Evolutionary conservation across 2,797 vertebrate species (phyloP).

Genomic region (Malacoctenus gilli): DNA sequence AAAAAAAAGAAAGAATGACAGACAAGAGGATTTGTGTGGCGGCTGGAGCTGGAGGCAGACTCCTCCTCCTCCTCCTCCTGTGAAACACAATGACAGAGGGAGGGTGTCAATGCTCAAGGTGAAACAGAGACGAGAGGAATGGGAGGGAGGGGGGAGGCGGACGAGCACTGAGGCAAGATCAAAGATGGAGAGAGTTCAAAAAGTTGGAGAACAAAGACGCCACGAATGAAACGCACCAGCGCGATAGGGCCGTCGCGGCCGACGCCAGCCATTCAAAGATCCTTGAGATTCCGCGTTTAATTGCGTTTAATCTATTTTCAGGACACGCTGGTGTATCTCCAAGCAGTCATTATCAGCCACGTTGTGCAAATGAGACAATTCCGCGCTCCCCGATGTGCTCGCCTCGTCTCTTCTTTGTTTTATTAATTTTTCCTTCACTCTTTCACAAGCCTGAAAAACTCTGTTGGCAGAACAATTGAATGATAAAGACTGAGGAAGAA

Average conservation of each 20-base stretch:
- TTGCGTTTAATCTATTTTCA: slow-evolving; percentile 64
- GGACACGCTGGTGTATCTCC: slow-evolving; percentile 32
- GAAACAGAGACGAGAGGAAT: slow-evolving; percentile 52
- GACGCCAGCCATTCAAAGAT: slow-evolving; percentile 48
- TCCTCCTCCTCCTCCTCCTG: slow-evolving; percentile 39
- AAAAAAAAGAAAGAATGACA: slow-evolving; percentile 42
- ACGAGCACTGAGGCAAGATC: slow-evolving; percentile 55
- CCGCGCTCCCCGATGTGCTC: slow-evolving; percentile 5
- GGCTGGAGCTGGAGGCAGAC: slow-evolving; percentile 47
- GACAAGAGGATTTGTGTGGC: slow-evolving; percentile 35
- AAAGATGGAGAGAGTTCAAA: slow-evolving; percentile 64
- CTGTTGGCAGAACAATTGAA: slow-evolving; percentile 2
- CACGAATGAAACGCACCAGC: slow-evolving; percentile 60
- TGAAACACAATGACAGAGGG: slow-evolving; percentile 56
- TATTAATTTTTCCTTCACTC: slow-evolving; percentile 10
- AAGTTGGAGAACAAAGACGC: slow-evolving; percentile 63
- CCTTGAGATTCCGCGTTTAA: slow-evolving; percentile 62
- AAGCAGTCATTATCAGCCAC: slow-evolving; percentile 40
- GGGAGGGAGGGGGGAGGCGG: slow-evolving; percentile 45
- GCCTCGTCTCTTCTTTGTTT: slow-evolving; percentile 21
- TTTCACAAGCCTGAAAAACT: slow-evolving; percentile 24
- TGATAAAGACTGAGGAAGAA: slow-evolving; percentile 14
- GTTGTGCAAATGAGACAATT: slow-evolving; percentile 50
- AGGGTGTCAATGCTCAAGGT: slow-evolving; percentile 62
- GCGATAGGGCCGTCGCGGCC: slow-evolving; percentile 42